Evolutionary conservation across 2,113 vertebrate species (phyloP), one percentile per base, ranked within the genome.

Genomic region (Sander lucioperca): DNA sequence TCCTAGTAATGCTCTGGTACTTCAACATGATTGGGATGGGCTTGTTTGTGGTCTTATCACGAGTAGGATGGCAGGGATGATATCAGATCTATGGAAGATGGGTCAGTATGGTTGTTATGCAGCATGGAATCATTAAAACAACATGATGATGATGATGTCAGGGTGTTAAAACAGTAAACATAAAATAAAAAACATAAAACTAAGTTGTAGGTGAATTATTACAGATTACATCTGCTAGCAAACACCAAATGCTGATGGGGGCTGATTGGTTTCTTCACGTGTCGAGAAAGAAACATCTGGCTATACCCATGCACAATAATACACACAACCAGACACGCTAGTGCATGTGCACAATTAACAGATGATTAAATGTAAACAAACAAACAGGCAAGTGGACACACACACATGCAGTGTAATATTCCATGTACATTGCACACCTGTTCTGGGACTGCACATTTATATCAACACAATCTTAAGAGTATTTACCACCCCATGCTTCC

Each of bases 191-290:
- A n/a, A n/a, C n/a, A n/a, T n/a, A n/a, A 33, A 45, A 48, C 27
- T 45, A 16, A 67, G 19, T 18, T 14, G 14, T 45, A 51, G 54
- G 30, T 43, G 30, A 83, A 88, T 83, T 54, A 36, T 36, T 36
- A 36, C 30, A 30, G 30, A 30, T 30, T 30, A 4, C 6, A 91
- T 89, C 88, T 92, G 86, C 67, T 77, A 27, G 65, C 43, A 74
- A 71, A 84, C 80, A 85, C 45, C 57, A 72, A 74, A 68, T 16
- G 7, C 76, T 83, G 76, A 77, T 58, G 74, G 78, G 15, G 14
- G 7, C 76, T 83, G 76, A 77, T 58, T 76, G 78, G 15, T 80
- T 80, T 85, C 23, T 59, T 61, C 36, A 51, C 39, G 23, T 66
- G 50, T 78, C 47, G 4, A 72, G 25, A 45, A 58, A 48, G 51